Conservation (phyloP, 2,888 invertebrate species). For the Dinocampus coccinellae region DNA sequence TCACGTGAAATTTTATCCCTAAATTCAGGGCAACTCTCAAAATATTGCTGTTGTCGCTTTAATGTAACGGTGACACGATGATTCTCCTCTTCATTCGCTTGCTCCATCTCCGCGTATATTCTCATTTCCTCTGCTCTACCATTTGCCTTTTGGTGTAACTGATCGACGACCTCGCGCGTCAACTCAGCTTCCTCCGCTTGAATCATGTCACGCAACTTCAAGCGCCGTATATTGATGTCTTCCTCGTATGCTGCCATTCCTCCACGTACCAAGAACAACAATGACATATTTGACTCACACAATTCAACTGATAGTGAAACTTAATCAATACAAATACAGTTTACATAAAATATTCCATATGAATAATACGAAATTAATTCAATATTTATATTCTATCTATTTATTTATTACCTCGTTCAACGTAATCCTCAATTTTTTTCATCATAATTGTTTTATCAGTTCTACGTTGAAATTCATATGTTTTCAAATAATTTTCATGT, state of each 20-base stretch:
- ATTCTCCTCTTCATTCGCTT: slow-evolving; percentile 72
- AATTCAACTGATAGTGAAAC: background rate
- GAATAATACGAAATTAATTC: too few species aligned
- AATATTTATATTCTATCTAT: too few species aligned
- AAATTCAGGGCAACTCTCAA: slow-evolving; percentile 69
- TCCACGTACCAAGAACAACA: background rate
- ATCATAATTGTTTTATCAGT: slow-evolving; percentile 47
- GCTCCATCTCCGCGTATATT: slow-evolving; percentile 68
- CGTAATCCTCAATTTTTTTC: slow-evolving; percentile 47
- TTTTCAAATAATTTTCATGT: slow-evolving; percentile 43
- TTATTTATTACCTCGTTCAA: slow-evolving; percentile 53
- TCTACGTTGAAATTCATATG: slow-evolving; percentile 47
- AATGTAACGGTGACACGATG: slow-evolving; percentile 70
- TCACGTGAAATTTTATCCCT: slow-evolving; percentile 69
- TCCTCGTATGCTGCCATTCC: slow-evolving; percentile 71
- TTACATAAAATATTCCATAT: too few species aligned
- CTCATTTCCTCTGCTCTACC: slow-evolving; percentile 71
- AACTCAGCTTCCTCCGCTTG: slow-evolving; percentile 71
- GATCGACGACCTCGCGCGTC: slow-evolving; percentile 72
- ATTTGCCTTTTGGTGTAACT: slow-evolving; percentile 71
- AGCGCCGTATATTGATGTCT: slow-evolving; percentile 69
- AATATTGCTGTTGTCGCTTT: slow-evolving; percentile 69
- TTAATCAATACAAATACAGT: too few species aligned
- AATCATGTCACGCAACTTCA: slow-evolving; percentile 64
- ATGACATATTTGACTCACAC: background rate